Base-by-base conservation (phyloP, 2,113 vertebrate genomes). In the Baryphthengus martii region DNA sequence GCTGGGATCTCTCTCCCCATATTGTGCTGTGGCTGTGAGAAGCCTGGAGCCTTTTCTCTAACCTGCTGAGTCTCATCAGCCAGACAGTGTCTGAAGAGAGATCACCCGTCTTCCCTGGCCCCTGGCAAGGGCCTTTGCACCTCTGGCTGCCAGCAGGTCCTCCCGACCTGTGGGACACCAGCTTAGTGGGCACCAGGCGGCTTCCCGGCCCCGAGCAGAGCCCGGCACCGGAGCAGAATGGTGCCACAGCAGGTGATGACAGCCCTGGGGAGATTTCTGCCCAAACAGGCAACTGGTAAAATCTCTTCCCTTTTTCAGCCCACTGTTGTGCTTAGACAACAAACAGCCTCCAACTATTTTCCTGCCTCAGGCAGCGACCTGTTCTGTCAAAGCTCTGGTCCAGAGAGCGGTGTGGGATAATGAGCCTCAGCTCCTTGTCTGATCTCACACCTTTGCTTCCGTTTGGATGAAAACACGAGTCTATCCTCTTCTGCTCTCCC, bases 321-420 rank as follows among this genome's bases (percentile, higher is more conserved):
- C 86, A 12, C 42, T 42, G 17, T 74, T 67, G 73, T 70, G 73
- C 77, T 79, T 66, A 68, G 67, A 59, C 82, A 88, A 44, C 62
- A 78, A 89, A 87, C 86, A 93, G 83, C 47, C 92, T 59, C 19
- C 21, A 9, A 7, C 76, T 79, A 23, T 78, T 94, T 89, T 88
- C 56, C 87, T 89, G 91, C 93, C 89, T 93, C 56, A 33, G 91
- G 93, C 91, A 93, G 39, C 85, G 56, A 82, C 89, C 87, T 91
- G 70, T 85, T 94, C 80, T 87, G 61, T 78, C 53, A 88, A 53
- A 90, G 37, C 45, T 35, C 44, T 58, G 37, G 72, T 89, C 76
- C 93, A 62, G 80, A 66, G 89, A 75, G 29, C 0, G 0, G 3
- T 20, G 44, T 56, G 83, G 83, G 39, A 40, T 77, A 37, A 61